Conservation (phyloP, 2,888 invertebrate species). For the Taphrorychus bicolor region DNA sequence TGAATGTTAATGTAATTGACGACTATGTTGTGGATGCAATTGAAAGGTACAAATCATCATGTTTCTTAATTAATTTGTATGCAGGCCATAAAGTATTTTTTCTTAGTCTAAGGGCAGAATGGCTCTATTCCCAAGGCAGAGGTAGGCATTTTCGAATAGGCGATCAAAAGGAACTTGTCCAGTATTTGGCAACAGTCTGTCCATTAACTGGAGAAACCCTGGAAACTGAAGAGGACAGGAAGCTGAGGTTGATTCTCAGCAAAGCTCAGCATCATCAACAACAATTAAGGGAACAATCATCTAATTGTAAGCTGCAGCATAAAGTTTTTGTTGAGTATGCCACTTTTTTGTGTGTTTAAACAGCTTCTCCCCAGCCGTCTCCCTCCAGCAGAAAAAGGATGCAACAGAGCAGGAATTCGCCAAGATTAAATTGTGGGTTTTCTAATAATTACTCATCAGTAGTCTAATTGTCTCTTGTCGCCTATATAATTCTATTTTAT, state of each 20-base stretch:
- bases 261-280: slow-evolving; percentile 92
- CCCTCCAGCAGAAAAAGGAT: slow-evolving; percentile 62
- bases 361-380: slow-evolving; percentile 59
- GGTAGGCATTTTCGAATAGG: slow-evolving; percentile 88
- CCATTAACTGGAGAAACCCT: slow-evolving; percentile 82
- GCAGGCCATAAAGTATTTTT: background rate
- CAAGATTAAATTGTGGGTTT: slow-evolving; percentile 60
- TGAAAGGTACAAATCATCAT: slow-evolving; percentile 80
- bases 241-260: slow-evolving; percentile 82
- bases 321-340: too few species aligned
- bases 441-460: background rate
- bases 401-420: slow-evolving; percentile 60
- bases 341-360: too few species aligned
- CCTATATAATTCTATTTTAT: too few species aligned
- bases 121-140: slow-evolving; percentile 94
- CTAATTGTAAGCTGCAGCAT: slow-evolving; percentile 44
- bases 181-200: slow-evolving; percentile 84
- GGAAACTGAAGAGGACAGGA: slow-evolving; percentile 87
- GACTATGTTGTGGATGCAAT: slow-evolving; percentile 89
- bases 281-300: slow-evolving; percentile 72
- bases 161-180: slow-evolving; percentile 80
- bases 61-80: slow-evolving; percentile 62
- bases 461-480: too few species aligned
- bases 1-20: slow-evolving; percentile 86
- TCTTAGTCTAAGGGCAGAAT: slow-evolving; percentile 86